These are phyloP conservation scores for Halisarca cf. caerulea DNA, from an alignment of 37 sponge, comb jelly and placozoan genomes.

Conservation along the genomic window DNA sequence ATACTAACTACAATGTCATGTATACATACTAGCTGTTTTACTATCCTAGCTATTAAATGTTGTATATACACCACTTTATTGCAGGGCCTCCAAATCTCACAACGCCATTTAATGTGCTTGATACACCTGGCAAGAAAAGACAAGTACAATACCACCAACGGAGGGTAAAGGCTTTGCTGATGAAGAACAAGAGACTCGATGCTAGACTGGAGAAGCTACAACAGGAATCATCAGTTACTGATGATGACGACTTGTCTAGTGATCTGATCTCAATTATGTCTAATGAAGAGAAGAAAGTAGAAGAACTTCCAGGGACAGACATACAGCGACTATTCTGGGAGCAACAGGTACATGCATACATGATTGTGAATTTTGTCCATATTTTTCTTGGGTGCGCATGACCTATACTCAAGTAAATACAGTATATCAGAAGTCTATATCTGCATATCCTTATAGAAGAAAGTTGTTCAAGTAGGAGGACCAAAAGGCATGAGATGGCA, in stretches of 20 bases:
- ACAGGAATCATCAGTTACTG: background rate
- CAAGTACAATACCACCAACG: background rate
- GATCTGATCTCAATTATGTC: background rate
- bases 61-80: too few species aligned
- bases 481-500: slow-evolving; percentile 13
- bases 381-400: background rate
- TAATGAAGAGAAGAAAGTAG: background rate
- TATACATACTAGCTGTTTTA: background rate
- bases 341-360: background rate
- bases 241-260: background rate
- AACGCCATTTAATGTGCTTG: background rate
- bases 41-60: background rate
- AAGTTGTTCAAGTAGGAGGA: background rate
- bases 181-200: background rate
- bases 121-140: background rate
- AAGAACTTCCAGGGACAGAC: background rate
- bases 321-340: background rate
- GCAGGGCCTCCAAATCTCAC: background rate
- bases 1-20: too few species aligned
- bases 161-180: background rate
- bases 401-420: too few species aligned
- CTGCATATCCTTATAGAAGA: background rate
- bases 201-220: background rate
- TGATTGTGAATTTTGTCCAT: too few species aligned
- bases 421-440: too few species aligned